phyloP scores from a whole-genome alignment of 2,113 vertebrate genomes.

The Gambusia affinis region DNA sequence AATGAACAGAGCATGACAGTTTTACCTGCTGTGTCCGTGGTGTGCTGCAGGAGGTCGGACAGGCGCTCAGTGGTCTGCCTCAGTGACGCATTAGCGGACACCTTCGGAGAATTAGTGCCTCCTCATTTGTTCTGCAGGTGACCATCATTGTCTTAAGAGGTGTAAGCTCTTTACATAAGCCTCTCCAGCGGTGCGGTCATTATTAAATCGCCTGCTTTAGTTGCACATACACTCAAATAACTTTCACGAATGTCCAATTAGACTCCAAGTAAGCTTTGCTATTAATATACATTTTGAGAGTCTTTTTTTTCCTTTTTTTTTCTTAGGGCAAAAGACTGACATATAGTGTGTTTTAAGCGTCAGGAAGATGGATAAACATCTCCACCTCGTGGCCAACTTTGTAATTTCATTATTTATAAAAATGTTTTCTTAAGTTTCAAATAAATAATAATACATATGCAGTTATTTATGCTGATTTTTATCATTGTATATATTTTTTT shows the following conservation, averaged over 20 bases:
- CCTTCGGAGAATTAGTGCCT: conserved; percentile 48
- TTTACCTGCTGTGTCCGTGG: conserved; percentile 71
- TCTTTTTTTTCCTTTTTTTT: neutral
- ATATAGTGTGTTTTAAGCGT: neutral
- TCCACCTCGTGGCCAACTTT: conserved; percentile 36
- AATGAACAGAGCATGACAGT: conserved; percentile 22
- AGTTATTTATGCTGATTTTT: neutral
- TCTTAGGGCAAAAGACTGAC: neutral
- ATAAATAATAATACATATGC: neutral
- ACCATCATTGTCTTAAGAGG: conserved; percentile 61
- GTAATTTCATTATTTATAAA: neutral
- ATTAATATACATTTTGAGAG: neutral
- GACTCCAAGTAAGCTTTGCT: neutral
- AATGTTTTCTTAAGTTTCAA: neutral
- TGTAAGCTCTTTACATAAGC: conserved; percentile 63
- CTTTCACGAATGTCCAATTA: neutral
- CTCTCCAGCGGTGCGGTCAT: conserved; percentile 36
- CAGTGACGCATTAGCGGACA: conserved; percentile 58
- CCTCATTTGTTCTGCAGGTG: conserved; percentile 56
- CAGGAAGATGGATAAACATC: conserved; percentile 22
- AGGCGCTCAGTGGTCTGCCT: conserved; percentile 38
- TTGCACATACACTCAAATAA: conserved; percentile 6
- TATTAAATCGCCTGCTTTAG: conserved; percentile 28
- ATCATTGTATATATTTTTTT: too few relatives aligned
- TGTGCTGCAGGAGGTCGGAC: conserved; percentile 46